These are phyloP conservation scores for Canis aureus DNA, from an alignment of 2,113 vertebrate genomes.

Conservation along the genomic window DNA sequence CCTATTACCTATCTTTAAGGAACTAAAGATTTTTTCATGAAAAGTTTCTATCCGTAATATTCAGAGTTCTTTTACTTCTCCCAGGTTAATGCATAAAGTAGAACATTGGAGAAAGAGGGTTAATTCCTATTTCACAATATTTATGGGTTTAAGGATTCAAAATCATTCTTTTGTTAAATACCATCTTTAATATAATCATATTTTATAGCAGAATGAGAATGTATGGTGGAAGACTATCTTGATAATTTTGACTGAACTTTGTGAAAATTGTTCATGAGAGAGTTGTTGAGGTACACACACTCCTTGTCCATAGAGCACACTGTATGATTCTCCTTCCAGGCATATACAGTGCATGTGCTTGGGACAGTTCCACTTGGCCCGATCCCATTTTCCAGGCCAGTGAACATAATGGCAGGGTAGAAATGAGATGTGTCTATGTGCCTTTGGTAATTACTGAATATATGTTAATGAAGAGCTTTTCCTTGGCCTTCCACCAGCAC, in stretches of 20 bases:
- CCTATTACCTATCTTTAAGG: not conserved
- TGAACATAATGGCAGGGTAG: conserved; percentile 80
- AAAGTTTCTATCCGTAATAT: not conserved
- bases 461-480: conserved; percentile 80
- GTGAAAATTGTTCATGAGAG: not conserved
- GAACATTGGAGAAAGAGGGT: not conserved
- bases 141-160: not conserved
- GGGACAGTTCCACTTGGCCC: conserved; percentile 78
- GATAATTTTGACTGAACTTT: not conserved
- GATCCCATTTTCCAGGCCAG: conserved; percentile 78
- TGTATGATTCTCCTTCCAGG: conserved; percentile 66
- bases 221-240: not conserved
- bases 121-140: not conserved
- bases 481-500: conserved; percentile 73
- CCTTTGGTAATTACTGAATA: conserved; percentile 74
- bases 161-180: not conserved
- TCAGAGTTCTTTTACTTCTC: not conserved
- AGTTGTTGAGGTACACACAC: not conserved
- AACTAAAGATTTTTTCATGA: not conserved
- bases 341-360: conserved; percentile 66
- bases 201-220: conserved; percentile 18
- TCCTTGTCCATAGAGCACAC: not conserved
- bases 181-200: not conserved
- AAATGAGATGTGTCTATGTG: conserved; percentile 82
- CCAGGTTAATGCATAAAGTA: not conserved